Conservation (phyloP, 2,113 vertebrate species). For the Myiagra hebetior region DNA sequence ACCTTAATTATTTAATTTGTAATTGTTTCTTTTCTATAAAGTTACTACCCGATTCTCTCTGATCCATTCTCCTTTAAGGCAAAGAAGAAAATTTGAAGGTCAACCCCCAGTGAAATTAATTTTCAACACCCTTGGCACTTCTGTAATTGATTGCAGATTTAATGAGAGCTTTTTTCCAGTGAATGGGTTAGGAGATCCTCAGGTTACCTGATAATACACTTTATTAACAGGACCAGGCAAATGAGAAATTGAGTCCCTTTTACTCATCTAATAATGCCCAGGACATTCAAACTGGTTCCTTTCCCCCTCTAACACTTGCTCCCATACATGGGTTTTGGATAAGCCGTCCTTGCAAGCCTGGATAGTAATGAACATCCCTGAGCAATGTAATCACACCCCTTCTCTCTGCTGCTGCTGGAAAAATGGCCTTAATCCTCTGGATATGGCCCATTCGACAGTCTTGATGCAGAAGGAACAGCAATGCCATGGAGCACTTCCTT, state of each 20-base stretch:
- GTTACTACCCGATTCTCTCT: background rate
- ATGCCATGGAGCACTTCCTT: background rate
- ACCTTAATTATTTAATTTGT: background rate
- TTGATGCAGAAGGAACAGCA: background rate
- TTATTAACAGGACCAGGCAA: background rate
- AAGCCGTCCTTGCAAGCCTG: background rate
- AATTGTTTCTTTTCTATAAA: background rate
- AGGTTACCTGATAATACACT: background rate
- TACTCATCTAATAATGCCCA: background rate
- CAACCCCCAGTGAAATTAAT: background rate
- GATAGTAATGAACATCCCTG: background rate
- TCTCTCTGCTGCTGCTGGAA: background rate
- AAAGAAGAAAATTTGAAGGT: background rate
- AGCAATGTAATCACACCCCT: fast-evolving
- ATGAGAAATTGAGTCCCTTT: background rate
- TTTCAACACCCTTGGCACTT: background rate
- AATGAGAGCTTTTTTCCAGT: background rate
- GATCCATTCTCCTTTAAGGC: background rate
- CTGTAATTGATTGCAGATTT: background rate
- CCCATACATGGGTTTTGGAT: background rate
- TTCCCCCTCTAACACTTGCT: background rate
- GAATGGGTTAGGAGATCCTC: background rate
- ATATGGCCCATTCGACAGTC: background rate
- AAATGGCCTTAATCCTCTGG: background rate
- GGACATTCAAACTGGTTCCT: background rate